Percentiles rank a stretch among this genome's conserved stretches.
Evolutionary conservation across 2,888 invertebrate genomes (phyloP).

Genomic region (Patella depressa): DNA sequence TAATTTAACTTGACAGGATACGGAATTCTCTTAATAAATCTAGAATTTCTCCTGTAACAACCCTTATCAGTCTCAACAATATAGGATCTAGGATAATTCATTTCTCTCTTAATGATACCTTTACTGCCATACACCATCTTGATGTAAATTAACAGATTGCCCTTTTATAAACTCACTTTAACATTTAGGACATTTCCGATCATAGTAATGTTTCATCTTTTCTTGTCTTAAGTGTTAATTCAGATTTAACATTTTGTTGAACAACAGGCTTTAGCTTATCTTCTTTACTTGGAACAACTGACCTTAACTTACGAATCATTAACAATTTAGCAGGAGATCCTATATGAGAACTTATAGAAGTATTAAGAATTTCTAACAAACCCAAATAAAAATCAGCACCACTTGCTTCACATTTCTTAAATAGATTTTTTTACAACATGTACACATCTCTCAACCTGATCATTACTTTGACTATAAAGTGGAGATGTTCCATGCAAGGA

Average conservation of each 20-base stretch:
- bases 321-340: not conserved
- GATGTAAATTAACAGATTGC: not conserved
- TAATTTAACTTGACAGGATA: not conserved
- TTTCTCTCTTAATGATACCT: not conserved
- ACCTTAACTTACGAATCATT: not conserved
- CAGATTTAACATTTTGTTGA: not conserved
- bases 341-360: not conserved
- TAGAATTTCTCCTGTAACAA: not conserved
- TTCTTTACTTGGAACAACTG: not conserved
- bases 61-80: not conserved
- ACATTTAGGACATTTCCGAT: not conserved
- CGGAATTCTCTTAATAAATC: not conserved
- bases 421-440: not conserved
- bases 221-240: not conserved
- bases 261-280: not conserved
- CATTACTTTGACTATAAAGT: not conserved
- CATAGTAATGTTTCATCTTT: conserved; percentile 3
- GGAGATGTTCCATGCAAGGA: not conserved
- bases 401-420: not conserved
- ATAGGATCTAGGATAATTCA: not conserved
- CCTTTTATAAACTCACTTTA: not conserved
- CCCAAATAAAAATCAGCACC: not conserved
- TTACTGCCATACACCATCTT: not conserved
- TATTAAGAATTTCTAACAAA: not conserved
- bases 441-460: not conserved